A percentile compares a stretch with the other conserved stretches of the same genome.
phyloP scores from a whole-genome alignment of 2,888 invertebrate genomes.

The Sinodicranocentrus sp. region DNA sequence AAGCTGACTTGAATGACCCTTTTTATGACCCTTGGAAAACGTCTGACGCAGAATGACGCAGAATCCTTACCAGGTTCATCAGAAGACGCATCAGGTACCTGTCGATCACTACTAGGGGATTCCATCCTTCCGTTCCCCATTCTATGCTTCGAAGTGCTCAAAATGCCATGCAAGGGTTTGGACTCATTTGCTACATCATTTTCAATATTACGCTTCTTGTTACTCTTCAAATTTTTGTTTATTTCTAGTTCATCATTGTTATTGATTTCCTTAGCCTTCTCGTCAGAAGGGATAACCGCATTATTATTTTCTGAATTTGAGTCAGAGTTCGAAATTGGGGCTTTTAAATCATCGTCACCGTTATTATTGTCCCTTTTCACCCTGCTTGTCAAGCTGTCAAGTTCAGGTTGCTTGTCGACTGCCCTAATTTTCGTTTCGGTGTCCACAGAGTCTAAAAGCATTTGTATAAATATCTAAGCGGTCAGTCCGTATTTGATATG shows the following conservation, averaged over 20 bases:
- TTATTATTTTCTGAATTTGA: slow-evolving; percentile 3
- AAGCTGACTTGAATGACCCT: neutral
- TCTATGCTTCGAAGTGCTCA: slow-evolving; percentile 69
- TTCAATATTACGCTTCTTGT: slow-evolving; percentile 31
- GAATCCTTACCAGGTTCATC: slow-evolving; percentile 70
- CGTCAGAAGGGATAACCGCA: slow-evolving; percentile 8
- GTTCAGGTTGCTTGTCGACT: slow-evolving; percentile 50
- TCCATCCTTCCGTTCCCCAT: slow-evolving; percentile 70
- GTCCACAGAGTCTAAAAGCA: slow-evolving; percentile 57
- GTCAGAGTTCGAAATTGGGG: slow-evolving; percentile 10
- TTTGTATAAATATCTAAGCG: too few species aligned
- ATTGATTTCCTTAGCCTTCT: slow-evolving; percentile 43
- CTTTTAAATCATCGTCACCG: slow-evolving; percentile 36
- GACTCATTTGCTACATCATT: slow-evolving; percentile 53
- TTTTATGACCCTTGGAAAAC: slow-evolving; percentile 53
- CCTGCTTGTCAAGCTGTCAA: slow-evolving; percentile 55
- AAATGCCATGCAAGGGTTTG: slow-evolving; percentile 73
- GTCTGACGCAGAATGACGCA: too few species aligned
- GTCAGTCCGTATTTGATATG: too few species aligned
- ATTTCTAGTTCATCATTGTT: slow-evolving; percentile 48
- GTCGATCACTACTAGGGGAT: slow-evolving; percentile 60
- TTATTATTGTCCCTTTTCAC: slow-evolving; percentile 43
- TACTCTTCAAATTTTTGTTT: slow-evolving; percentile 45
- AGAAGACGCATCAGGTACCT: slow-evolving; percentile 46
- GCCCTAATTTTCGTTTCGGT: slow-evolving; percentile 54